These are phyloP conservation scores for Tamias sibiricus DNA, from an alignment of 2,113 vertebrate genomes.

Conservation along the genomic window DNA sequence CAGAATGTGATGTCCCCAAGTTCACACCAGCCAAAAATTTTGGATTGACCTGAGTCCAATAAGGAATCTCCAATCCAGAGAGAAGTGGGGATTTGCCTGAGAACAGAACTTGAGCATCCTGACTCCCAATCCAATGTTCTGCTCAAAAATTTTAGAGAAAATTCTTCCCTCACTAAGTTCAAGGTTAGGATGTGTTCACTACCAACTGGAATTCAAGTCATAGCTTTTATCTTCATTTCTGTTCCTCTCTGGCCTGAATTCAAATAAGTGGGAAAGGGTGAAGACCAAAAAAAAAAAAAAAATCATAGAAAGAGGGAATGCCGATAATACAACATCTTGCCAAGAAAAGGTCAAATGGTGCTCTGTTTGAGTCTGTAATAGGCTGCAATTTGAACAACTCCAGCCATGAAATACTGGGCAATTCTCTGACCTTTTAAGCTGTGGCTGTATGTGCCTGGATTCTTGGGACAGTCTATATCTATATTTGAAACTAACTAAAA, in stretches of 20 bases:
- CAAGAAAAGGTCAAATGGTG: conserved; percentile 67
- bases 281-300: neutral
- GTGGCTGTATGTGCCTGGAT: conserved; percentile 67
- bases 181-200: conserved; percentile 40
- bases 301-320: conserved; percentile 33
- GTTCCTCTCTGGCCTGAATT: neutral
- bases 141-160: conserved; percentile 25
- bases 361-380: conserved; percentile 64
- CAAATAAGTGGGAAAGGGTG: conserved; percentile 43
- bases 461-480: conserved; percentile 60
- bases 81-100: neutral
- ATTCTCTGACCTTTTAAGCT: conserved; percentile 82
- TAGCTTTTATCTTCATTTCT: conserved; percentile 60
- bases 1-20: neutral
- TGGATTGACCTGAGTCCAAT: neutral
- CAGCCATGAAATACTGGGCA: conserved; percentile 70
- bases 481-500: conserved; percentile 63
- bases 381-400: conserved; percentile 73
- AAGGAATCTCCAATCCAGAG: neutral
- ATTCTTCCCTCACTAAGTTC: conserved; percentile 31
- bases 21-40: neutral
- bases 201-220: neutral
- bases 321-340: conserved; percentile 55
- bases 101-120: neutral
- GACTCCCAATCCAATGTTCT: neutral